These are phyloP conservation scores for Sylvicapra grimmia DNA, from an alignment of 2,113 vertebrate genomes.

Conservation along the genomic window DNA sequence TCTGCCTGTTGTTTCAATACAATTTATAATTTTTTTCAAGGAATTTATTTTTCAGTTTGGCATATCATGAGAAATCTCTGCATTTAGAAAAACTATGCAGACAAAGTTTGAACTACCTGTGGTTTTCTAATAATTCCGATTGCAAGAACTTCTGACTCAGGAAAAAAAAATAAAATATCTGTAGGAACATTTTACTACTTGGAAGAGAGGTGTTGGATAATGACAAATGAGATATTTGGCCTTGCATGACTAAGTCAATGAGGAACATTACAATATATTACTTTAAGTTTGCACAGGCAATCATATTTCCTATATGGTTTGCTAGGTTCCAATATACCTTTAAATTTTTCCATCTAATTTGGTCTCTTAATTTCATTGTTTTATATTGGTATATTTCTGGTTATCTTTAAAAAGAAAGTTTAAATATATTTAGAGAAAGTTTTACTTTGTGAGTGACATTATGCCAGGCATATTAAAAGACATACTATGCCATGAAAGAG, in stretches of 20 bases:
- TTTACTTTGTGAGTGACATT: not conserved
- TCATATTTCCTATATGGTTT: not conserved
- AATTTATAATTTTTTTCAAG: not conserved
- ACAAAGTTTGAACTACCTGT: not conserved
- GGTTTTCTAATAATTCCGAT: slow-evolving; percentile 21
- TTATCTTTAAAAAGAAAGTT: not conserved
- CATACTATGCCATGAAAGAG: not conserved
- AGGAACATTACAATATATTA: not conserved
- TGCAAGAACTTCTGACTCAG: not conserved
- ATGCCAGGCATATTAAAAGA: not conserved
- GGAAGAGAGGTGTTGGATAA: not conserved
- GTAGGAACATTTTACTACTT: not conserved
- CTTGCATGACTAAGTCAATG: not conserved
- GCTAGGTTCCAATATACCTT: not conserved
- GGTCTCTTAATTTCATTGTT: not conserved
- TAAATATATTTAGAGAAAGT: not conserved
- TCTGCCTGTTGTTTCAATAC: not conserved
- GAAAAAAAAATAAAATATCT: not conserved
- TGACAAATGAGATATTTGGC: not conserved
- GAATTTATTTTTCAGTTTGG: not conserved
- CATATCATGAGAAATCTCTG: not conserved
- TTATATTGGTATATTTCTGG: not conserved
- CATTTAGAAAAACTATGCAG: not conserved
- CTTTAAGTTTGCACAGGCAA: not conserved
- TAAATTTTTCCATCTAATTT: not conserved